Evolutionary conservation across 2,888 invertebrate genomes (phyloP).

Genomic region (Cheilosia scutellata): DNA sequence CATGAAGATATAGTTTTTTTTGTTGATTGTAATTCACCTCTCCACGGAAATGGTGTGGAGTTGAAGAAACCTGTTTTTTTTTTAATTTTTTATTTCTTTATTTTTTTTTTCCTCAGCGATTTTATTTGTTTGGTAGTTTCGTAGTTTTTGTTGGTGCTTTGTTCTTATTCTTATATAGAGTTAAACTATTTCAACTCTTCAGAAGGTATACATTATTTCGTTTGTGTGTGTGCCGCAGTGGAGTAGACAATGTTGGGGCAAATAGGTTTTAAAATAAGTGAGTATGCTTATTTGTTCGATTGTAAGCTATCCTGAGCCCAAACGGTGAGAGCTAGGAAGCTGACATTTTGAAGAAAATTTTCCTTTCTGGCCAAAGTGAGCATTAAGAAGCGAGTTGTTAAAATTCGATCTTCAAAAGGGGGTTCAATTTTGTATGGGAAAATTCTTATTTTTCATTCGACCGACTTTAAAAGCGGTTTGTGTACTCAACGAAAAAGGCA

Average conservation of each 20-base stretch:
- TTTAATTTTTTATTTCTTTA: constrained; percentile 43
- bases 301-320: too few relatives aligned
- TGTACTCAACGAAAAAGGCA: too few relatives aligned
- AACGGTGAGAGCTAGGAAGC: too few relatives aligned
- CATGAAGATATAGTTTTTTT: constrained; percentile 43
- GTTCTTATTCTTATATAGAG: constrained; percentile 59
- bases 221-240: constrained; percentile 47
- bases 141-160: constrained; percentile 65
- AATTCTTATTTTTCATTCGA: too few relatives aligned
- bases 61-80: constrained; percentile 76
- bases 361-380: too few relatives aligned
- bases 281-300: too few relatives aligned
- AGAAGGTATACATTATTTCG: constrained; percentile 24
- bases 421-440: too few relatives aligned
- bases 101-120: constrained; percentile 44
- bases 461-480: too few relatives aligned
- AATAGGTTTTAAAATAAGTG: neutral
- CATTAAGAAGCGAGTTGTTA: too few relatives aligned
- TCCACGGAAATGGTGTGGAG: constrained; percentile 70
- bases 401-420: too few relatives aligned
- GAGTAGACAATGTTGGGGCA: constrained; percentile 9
- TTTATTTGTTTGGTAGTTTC: constrained; percentile 67
- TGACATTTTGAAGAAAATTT: too few relatives aligned
- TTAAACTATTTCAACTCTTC: constrained; percentile 64
- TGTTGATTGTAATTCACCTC: constrained; percentile 55